Evolutionary conservation across 2,888 invertebrate genomes (phyloP).

Genomic region (Tetranychus piercei): DNA sequence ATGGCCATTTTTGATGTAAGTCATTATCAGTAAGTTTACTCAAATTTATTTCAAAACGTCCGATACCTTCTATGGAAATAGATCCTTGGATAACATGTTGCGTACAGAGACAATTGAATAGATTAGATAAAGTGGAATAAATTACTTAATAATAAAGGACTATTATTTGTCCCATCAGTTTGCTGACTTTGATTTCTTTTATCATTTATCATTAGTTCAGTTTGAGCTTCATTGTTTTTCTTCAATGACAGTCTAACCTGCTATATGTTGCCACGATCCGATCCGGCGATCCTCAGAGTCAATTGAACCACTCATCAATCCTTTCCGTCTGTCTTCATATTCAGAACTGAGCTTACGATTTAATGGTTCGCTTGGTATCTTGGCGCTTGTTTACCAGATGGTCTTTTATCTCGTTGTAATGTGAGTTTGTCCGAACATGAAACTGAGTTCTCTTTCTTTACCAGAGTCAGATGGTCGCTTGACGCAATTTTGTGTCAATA

Average conservation of each 20-base stretch:
- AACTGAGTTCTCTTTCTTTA: not conserved
- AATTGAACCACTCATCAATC: not conserved
- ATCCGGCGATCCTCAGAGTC: not conserved
- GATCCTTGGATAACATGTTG: slow-evolving; percentile 9
- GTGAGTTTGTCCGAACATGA: not conserved
- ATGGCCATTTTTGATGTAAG: not conserved
- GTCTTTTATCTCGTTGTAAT: not conserved
- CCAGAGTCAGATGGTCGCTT: not conserved
- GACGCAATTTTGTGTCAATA: no score
- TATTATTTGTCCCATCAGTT: slow-evolving; percentile 8
- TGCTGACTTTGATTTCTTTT: not conserved
- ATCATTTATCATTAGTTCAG: not conserved
- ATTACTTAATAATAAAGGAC: no score
- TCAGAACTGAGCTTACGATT: slow-evolving; percentile 5
- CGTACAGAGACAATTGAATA: slow-evolving; percentile 4
- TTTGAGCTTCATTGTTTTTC: not conserved
- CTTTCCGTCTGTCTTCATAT: not conserved
- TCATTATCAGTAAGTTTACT: not conserved
- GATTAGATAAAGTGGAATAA: not conserved
- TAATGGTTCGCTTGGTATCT: not conserved
- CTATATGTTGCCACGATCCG: not conserved
- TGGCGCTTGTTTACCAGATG: not conserved
- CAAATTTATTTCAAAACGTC: slow-evolving; percentile 6
- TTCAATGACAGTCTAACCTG: not conserved
- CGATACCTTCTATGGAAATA: slow-evolving; percentile 6